phyloP scores from a whole-genome alignment of 1,140 invertebrate genomes.

The Sycophaga agraensis region DNA sequence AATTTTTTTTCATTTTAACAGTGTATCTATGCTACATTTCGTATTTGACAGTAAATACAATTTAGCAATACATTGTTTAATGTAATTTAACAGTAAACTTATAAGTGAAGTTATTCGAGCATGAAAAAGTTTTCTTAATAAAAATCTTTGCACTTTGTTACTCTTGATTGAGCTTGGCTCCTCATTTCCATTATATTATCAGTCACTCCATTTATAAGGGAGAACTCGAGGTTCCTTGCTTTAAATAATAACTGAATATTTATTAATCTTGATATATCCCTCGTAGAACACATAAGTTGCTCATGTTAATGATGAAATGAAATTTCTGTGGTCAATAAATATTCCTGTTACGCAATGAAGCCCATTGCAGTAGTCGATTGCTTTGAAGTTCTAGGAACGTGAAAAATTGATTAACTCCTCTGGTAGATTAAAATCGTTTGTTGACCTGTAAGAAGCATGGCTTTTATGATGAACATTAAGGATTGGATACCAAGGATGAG shows the following conservation, averaged over 20 bases:
- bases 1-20: not conserved
- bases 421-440: slow-evolving; percentile 39
- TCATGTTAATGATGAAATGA: not conserved
- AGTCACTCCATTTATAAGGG: not conserved
- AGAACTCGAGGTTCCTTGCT: not conserved
- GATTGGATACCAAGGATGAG: slow-evolving; percentile 1
- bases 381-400: slow-evolving; percentile 18
- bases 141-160: slow-evolving; percentile 11
- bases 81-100: slow-evolving; percentile 7
- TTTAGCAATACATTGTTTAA: slow-evolving; percentile 7
- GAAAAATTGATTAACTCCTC: slow-evolving; percentile 32
- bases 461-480: slow-evolving; percentile 49
- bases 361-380: slow-evolving; percentile 17
- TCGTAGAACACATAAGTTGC: slow-evolving; percentile 20
- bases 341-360: slow-evolving; percentile 20
- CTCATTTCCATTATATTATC: slow-evolving; percentile 1
- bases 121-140: slow-evolving; percentile 2
- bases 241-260: not conserved
- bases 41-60: not conserved
- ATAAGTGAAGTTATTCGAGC: not conserved
- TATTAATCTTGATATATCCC: slow-evolving; percentile 27
- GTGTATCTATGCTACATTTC: slow-evolving; percentile 11
- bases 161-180: not conserved
- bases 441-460: slow-evolving; percentile 55
- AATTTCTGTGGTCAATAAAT: not conserved